phyloP scores from a whole-genome alignment of 2,797 vertebrate genomes.

The Chanos chanos region DNA sequence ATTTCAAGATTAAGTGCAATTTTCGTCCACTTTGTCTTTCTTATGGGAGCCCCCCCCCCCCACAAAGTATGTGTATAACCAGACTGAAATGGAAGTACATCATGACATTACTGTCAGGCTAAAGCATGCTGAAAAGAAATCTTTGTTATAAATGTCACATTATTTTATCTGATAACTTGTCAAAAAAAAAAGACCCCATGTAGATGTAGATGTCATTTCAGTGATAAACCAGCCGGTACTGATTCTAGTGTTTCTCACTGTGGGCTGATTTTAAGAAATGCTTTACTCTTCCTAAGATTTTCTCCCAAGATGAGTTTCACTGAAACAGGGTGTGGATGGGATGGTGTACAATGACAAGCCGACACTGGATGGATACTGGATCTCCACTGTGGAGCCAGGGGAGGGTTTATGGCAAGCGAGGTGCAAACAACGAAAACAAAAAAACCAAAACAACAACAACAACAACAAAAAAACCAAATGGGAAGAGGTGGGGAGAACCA shows the following conservation, averaged over 20 bases:
- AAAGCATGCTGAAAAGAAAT: slow-evolving; percentile 49
- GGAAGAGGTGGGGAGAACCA: slow-evolving; percentile 53
- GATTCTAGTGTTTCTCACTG: no score
- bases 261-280: no score
- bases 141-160: slow-evolving; percentile 54
- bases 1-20: slow-evolving; percentile 62
- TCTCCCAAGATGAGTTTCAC: no score
- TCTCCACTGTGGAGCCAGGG: no score
- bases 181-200: slow-evolving; percentile 1
- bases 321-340: no score
- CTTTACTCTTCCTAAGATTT: no score
- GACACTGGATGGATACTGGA: no score
- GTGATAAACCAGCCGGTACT: no score
- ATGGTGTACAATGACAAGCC: no score
- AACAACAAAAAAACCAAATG: slow-evolving; percentile 56
- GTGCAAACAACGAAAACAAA: slow-evolving; percentile 14
- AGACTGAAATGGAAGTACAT: slow-evolving; percentile 51
- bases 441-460: slow-evolving; percentile 38
- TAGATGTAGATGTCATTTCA: no score
- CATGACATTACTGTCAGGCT: slow-evolving; percentile 45
- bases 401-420: neutral
- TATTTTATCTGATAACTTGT: slow-evolving; percentile 52
- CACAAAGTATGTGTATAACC: slow-evolving; percentile 58
- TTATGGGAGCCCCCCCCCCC: slow-evolving; percentile 39
- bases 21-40: slow-evolving; percentile 61